phyloP scores from a whole-genome alignment of 2,797 vertebrate species.

The Pterois miles region DNA sequence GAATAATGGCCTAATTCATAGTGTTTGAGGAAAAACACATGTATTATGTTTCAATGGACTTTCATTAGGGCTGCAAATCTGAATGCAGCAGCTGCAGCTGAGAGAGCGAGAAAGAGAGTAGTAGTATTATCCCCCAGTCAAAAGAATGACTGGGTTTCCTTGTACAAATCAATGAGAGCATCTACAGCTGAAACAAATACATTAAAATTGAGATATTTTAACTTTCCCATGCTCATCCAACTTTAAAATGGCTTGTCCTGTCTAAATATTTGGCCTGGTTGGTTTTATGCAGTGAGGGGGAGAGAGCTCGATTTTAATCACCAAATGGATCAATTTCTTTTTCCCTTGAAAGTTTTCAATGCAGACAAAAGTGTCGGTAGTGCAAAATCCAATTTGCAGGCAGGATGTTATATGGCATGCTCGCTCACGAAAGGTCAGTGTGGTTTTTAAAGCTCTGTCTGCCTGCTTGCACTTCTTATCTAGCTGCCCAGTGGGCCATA shows the following conservation, averaged over 20 bases:
- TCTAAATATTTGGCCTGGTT: constrained; percentile 35
- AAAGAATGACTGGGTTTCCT: constrained; percentile 35
- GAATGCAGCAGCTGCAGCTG: constrained; percentile 67
- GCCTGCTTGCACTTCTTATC: constrained; percentile 47
- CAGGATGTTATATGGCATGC: constrained; percentile 46
- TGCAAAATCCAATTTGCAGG: constrained; percentile 61
- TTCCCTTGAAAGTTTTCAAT: constrained; percentile 56
- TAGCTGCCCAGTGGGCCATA: neutral
- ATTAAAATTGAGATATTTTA: constrained; percentile 18
- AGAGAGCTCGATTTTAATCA: constrained; percentile 61
- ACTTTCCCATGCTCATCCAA: neutral
- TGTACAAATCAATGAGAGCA: constrained; percentile 25
- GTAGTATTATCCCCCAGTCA: constrained; percentile 11
- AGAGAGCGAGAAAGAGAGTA: neutral
- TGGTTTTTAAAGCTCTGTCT: constrained; percentile 53
- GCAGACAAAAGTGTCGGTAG: constrained; percentile 53
- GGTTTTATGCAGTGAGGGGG: constrained; percentile 6
- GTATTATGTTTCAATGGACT: constrained; percentile 40
- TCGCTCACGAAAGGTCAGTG: constrained; percentile 60
- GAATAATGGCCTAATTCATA: constrained; percentile 47
- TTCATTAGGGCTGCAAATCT: constrained; percentile 35
- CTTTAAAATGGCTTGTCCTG: neutral
- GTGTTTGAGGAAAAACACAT: constrained; percentile 29
- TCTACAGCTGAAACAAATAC: constrained; percentile 30
- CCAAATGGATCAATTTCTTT: constrained; percentile 56